Percentiles rank a stretch among this genome's conserved stretches.
Evolutionary conservation across 2,113 vertebrate genomes (phyloP).

Genomic region (Chaetura pelagica): DNA sequence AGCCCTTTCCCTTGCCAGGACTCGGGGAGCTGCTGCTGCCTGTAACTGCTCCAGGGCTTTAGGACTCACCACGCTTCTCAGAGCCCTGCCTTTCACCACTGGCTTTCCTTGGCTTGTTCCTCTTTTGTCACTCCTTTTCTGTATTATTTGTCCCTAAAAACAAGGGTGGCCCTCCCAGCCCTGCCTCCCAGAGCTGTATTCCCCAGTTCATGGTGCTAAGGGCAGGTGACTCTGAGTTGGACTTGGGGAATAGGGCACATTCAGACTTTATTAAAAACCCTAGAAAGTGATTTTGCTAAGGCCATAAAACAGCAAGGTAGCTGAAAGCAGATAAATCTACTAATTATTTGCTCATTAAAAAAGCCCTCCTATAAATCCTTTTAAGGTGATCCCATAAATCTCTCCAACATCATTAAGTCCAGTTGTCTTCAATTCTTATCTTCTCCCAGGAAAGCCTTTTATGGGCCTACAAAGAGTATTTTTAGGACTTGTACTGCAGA

Average conservation of each 20-base stretch:
- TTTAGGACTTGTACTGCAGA: not conserved
- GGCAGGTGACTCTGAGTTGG: not conserved
- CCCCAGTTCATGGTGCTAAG: fast-evolving
- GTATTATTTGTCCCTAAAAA: not conserved
- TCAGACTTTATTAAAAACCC: not conserved
- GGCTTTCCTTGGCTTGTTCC: not conserved
- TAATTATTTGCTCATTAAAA: slow-evolving; percentile 56
- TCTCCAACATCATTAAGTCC: slow-evolving; percentile 3
- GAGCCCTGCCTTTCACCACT: not conserved
- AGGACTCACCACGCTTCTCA: not conserved
- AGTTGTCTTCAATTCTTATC: slow-evolving; percentile 39
- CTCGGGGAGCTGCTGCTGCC: not conserved
- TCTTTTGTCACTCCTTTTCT: not conserved
- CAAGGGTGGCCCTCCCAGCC: not conserved
- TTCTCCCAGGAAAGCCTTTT: slow-evolving; percentile 32
- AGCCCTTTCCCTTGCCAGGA: not conserved
- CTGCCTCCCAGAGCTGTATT: not conserved
- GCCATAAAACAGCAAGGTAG: slow-evolving; percentile 5
- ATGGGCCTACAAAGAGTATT: not conserved
- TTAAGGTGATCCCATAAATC: slow-evolving; percentile 57
- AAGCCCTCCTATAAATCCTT: slow-evolving; percentile 46
- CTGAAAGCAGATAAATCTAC: slow-evolving; percentile 37
- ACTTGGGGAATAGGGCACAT: not conserved
- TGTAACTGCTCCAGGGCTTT: not conserved
- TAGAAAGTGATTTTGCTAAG: not conserved